A percentile compares a stretch with the other conserved stretches of the same genome.
Conservation (phyloP, 2,797 vertebrate genomes). For the Argentina silus region DNA sequence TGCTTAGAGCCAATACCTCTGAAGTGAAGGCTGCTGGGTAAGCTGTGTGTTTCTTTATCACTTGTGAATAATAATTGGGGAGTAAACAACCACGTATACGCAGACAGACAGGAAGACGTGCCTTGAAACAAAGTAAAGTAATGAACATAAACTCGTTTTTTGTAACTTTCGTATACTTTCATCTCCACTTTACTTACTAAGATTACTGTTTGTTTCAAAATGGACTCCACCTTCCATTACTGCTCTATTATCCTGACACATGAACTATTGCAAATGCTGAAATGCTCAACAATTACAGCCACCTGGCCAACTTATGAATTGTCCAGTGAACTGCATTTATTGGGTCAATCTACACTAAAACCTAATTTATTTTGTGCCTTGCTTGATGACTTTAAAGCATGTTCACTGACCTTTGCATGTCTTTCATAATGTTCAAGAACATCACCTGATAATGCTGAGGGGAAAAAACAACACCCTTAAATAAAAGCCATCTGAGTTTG, state of each 20-base stretch:
- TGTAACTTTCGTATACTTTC: not conserved
- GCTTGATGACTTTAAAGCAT: conserved; percentile 29
- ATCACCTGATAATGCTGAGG: conserved; percentile 12
- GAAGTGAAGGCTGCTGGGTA: conserved; percentile 47
- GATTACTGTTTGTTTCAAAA: not conserved
- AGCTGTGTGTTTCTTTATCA: conserved; percentile 52
- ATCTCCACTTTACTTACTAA: not conserved
- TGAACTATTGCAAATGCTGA: conserved; percentile 27
- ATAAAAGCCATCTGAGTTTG: not conserved
- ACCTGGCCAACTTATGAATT: conserved; percentile 51
- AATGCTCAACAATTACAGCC: conserved; percentile 5
- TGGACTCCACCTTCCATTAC: not conserved
- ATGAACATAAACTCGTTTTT: not conserved
- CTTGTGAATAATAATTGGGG: conserved; percentile 47
- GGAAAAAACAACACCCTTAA: not conserved
- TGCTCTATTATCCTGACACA: not conserved
- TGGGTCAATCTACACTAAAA: conserved; percentile 38
- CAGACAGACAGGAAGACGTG: conserved; percentile 15
- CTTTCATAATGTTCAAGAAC: conserved; percentile 28
- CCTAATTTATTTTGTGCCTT: conserved; percentile 47
- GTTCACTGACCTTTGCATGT: conserved; percentile 39
- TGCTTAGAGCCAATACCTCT: conserved; percentile 52
- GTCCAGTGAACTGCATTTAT: conserved; percentile 49
- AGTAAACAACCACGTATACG: conserved; percentile 43
- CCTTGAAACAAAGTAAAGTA: not conserved